Conservation (phyloP, 35 echinoderm and acorn worm genomes). For the Patiria miniata region DNA sequence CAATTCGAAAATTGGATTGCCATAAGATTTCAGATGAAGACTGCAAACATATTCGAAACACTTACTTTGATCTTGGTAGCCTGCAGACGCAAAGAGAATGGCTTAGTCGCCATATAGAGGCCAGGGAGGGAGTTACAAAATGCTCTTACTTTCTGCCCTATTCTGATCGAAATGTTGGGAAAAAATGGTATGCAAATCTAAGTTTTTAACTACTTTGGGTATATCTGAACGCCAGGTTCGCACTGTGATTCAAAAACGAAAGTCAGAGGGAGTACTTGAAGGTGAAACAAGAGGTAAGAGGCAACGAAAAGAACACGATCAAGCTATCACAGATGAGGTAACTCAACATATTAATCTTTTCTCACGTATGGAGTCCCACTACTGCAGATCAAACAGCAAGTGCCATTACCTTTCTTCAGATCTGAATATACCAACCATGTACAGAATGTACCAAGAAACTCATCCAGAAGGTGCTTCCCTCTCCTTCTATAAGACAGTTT, state of each 20-base stretch:
- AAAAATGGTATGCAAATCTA: slow-evolving; percentile 27
- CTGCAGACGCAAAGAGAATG: not conserved
- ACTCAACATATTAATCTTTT: slow-evolving; percentile 42
- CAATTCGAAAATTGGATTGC: not conserved
- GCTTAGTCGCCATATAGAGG: not conserved
- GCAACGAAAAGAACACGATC: not conserved
- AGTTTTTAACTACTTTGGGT: slow-evolving; percentile 51
- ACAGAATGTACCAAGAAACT: slow-evolving; percentile 26
- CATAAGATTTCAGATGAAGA: not conserved
- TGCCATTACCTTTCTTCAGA: slow-evolving; percentile 59
- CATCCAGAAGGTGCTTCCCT: not conserved
- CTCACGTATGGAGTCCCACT: slow-evolving; percentile 61
- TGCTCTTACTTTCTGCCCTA: slow-evolving; percentile 28
- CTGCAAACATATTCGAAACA: not conserved
- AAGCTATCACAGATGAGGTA: slow-evolving; percentile 16
- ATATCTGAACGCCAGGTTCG: not conserved
- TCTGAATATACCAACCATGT: slow-evolving; percentile 49
- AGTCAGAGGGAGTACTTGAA: not conserved
- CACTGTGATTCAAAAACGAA: slow-evolving; percentile 21
- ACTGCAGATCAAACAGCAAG: not conserved
- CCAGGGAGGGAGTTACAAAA: not conserved
- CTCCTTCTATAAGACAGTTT: not conserved
- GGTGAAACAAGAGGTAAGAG: slow-evolving; percentile 38
- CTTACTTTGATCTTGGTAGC: not conserved
- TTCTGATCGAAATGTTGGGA: not conserved